Base-by-base conservation (phyloP, 2,113 vertebrate species). In the Nycticorax nycticorax region DNA sequence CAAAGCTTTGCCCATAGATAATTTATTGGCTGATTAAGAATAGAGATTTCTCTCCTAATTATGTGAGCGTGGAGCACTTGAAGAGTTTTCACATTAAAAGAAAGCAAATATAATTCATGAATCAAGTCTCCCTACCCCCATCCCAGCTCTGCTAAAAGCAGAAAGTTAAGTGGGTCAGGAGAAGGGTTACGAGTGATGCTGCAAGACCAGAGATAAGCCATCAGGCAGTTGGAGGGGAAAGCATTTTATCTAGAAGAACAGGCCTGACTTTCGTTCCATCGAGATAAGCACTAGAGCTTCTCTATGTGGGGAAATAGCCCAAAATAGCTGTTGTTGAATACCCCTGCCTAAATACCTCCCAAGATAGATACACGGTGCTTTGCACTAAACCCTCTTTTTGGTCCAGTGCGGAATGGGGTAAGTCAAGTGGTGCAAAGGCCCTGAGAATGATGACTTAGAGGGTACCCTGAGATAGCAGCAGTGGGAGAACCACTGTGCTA, bases 211-310 rank as follows among this genome's bases (percentile, higher is more conserved):
- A 98, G 98, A 98, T 98, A 98, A 99, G 98, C 93, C 97, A 96
- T 92, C 96, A 96, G 98, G 97, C 98, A 96, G 98, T 98, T 98
- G 98, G 97, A 98, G 97, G 97, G 96, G 97, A 98, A 97, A 97
- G 92, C 96, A 97, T 97, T 98, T 98, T 98, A 99, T 98, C 98
- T 98, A 95, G 93, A 97, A 98, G 93, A 97, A 97, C 98, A 98
- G 97, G 97, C 97, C 97, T 97, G 97, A 94, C 96, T 96, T 98
- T 97, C 32, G 96, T 98, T 98, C 98, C 95, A 98, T 97, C 94
- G 89, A 97, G 98, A 98, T 99, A 98, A 98, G 96, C 86, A 82
- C 96, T 72, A 37, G 87, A 88, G 92, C 85, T 95, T 80, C 89
- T 95, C 67, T 13, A 30, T 48, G n/a, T 88, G 92, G 85, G 82